Base-by-base conservation (phyloP, 1,140 invertebrate species). In the Centruroides vittatus region DNA sequence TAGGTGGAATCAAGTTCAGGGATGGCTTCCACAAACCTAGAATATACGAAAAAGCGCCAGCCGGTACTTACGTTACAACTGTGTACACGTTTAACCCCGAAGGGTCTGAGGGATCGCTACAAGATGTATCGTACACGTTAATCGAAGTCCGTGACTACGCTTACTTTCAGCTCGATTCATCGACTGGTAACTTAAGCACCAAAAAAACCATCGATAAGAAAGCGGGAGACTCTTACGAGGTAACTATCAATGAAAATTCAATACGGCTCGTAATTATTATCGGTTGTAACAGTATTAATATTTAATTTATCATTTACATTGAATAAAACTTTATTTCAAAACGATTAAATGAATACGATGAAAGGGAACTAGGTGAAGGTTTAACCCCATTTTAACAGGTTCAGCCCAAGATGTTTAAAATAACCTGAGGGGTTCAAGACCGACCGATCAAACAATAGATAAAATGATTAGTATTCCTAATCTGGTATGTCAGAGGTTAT, bases 11-110 rank as follows among this genome's bases (percentile, higher is more conserved):
- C 12, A 59, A 57, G 0, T 67, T 65, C 51, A 59, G 57, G 12
- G 58, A 66, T 12, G 61, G 58, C 4, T 41, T 61, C 5, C 65
- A 67, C 54, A 59, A 66, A 12, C 55, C 63, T n/a, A 34, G 67
- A 35, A 57, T 67, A 7, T 62, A 67, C 49, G 56, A 62, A n/a
- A 56, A 58, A 46, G 67, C 67, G 5, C 65, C 65, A 5, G 47
- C 62, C 3, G 61, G 60, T 6, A 36, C 65, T 3, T 55, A 61
- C 23, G 64, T 67, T 7, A 55, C 61, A 3, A 67, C 61, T 13
- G 61, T 67, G 2, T 57, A 48, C 10, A 64, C 66, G 0, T 60
- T 58, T 36, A 61, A 65, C 34, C 55, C 59, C 4, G 64, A 60
- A n/a, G 46, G 50, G 10, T 51, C 59, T 7, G 64, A 60, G n/a